Evolutionary conservation across 2,888 invertebrate genomes (phyloP).

Genomic region (Volucella bombylans): DNA sequence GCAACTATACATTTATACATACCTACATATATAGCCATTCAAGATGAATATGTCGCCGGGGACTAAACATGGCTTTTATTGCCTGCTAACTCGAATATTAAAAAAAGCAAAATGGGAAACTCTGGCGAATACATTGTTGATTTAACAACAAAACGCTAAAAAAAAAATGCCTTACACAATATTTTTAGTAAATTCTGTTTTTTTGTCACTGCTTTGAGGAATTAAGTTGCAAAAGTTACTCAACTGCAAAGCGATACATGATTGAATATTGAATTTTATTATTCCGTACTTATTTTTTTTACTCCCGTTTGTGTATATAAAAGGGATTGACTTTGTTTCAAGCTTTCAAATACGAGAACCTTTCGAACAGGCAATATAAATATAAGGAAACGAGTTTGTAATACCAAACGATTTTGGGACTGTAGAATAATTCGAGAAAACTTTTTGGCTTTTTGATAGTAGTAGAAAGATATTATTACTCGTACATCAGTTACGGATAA

Average conservation of each 20-base stretch:
- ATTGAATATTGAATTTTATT: constrained; percentile 66
- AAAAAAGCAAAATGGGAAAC: constrained; percentile 40
- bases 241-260: constrained; percentile 70
- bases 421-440: too few relatives aligned
- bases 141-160: constrained; percentile 63
- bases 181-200: constrained; percentile 65
- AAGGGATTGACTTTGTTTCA: constrained; percentile 18
- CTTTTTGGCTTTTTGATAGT: too few relatives aligned
- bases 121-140: constrained; percentile 59
- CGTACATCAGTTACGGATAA: too few relatives aligned
- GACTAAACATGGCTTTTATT: constrained; percentile 73
- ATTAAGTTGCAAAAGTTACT: constrained; percentile 61
- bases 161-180: constrained; percentile 50
- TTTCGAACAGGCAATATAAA: neutral
- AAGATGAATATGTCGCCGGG: constrained; percentile 72
- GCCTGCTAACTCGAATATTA: constrained; percentile 62
- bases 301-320: neutral
- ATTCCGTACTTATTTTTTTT: constrained; percentile 25
- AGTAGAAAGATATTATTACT: too few relatives aligned
- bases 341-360: neutral
- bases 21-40: constrained; percentile 55
- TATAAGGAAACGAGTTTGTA: neutral
- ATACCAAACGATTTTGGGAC: too few relatives aligned
- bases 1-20: constrained; percentile 4
- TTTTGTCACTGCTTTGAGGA: constrained; percentile 53